Evolutionary conservation across 1,140 invertebrate species (phyloP).

Genomic region (Scaptomyza graminum): DNA sequence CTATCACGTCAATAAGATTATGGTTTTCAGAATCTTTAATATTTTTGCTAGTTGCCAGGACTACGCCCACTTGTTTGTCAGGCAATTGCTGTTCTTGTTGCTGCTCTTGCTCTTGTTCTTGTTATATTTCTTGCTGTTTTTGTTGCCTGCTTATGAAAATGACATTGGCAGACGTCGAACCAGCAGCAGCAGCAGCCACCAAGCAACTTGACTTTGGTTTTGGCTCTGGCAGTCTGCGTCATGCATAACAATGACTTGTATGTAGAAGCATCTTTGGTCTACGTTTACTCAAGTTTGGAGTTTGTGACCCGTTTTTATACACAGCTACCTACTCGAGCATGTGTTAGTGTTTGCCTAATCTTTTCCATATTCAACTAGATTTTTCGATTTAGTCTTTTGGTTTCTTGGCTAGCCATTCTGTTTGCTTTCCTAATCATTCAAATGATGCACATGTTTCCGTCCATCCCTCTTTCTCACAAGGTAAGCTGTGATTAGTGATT

Average conservation of each 20-base stretch:
- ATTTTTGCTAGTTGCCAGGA: constrained; percentile 59
- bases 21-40: constrained; percentile 82
- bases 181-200: neutral
- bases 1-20: constrained; percentile 83
- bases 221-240: constrained; percentile 64
- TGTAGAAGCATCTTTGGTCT: constrained; percentile 18
- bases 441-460: constrained; percentile 64
- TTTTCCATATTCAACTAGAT: constrained; percentile 51
- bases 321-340: constrained; percentile 22
- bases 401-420: constrained; percentile 40
- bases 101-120: constrained; percentile 1
- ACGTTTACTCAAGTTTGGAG: constrained; percentile 40
- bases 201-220: constrained; percentile 50
- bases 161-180: constrained; percentile 31
- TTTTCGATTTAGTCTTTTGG: constrained; percentile 30
- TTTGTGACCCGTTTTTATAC: constrained; percentile 67
- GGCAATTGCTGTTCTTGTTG: constrained; percentile 2
- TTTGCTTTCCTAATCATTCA: constrained; percentile 78
- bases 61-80: constrained; percentile 36
- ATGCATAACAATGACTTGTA: constrained; percentile 80
- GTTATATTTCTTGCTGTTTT: constrained; percentile 24
- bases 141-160: constrained; percentile 76
- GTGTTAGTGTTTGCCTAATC: constrained; percentile 59
- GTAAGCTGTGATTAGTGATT: neutral
- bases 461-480: neutral